phyloP scores from a whole-genome alignment of 2,888 invertebrate species.

The Xestia ashworthii region DNA sequence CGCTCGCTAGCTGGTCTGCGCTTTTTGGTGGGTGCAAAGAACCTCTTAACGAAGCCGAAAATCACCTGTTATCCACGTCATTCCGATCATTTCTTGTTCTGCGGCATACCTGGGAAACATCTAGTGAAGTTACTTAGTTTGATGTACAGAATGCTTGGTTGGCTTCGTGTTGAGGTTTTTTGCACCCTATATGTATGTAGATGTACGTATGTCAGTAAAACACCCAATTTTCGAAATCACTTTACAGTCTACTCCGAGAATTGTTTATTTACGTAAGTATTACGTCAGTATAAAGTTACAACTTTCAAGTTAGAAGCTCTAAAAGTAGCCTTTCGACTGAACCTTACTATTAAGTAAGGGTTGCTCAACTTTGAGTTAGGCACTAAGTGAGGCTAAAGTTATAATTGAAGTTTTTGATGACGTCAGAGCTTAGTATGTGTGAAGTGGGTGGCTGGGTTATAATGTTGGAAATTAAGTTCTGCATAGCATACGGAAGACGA shows the following conservation, averaged over 20 bases:
- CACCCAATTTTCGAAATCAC: background rate
- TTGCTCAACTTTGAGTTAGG: conserved; percentile 39
- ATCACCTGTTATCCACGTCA: too few relatives aligned
- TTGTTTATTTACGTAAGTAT: conserved; percentile 33
- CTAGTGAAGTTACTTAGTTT: too few relatives aligned
- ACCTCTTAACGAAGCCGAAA: too few relatives aligned
- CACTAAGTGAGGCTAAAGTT: conserved; percentile 41
- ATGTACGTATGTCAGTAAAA: background rate
- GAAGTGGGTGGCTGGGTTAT: background rate
- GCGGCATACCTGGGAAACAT: too few relatives aligned
- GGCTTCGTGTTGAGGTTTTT: too few relatives aligned
- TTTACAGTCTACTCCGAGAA: background rate
- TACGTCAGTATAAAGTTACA: conserved; percentile 41
- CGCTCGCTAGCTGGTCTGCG: too few relatives aligned
- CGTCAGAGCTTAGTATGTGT: conserved; percentile 4
- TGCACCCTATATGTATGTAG: too few relatives aligned
- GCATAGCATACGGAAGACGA: too few relatives aligned
- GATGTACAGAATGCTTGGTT: too few relatives aligned
- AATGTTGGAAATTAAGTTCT: background rate
- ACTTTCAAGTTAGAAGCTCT: conserved; percentile 18
- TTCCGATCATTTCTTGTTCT: too few relatives aligned
- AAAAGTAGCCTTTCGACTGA: conserved; percentile 46
- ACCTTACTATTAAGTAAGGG: conserved; percentile 51
- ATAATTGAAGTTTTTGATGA: conserved; percentile 56
- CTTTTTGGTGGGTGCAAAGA: too few relatives aligned